Conservation (phyloP, 1,140 invertebrate species). For the Coelopa frigida region DNA sequence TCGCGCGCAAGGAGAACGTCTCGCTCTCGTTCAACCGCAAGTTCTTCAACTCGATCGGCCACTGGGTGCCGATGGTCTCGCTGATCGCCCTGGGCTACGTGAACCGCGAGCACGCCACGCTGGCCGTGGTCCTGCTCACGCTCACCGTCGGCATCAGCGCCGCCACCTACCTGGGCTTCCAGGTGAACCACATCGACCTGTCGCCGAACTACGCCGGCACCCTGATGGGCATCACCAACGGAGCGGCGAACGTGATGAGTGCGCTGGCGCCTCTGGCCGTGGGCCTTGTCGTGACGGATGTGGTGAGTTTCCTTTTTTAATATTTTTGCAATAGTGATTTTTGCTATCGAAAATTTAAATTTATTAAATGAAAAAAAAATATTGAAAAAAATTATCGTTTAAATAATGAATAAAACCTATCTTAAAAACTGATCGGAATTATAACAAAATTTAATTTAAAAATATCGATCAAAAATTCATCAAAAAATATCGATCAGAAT, state of each 20-base stretch:
- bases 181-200: slow-evolving; percentile 67
- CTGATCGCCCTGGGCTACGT: slow-evolving; percentile 59
- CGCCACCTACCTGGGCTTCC: slow-evolving; percentile 63
- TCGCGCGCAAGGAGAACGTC: slow-evolving; percentile 51
- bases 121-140: slow-evolving; percentile 56
- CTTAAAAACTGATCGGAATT: too few relatives aligned
- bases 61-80: slow-evolving; percentile 54
- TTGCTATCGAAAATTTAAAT: slow-evolving; percentile 5
- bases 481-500: too few relatives aligned
- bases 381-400: too few relatives aligned
- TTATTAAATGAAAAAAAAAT: slow-evolving; percentile 35
- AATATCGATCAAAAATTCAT: too few relatives aligned
- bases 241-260: slow-evolving; percentile 64
- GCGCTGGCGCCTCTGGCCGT: slow-evolving; percentile 62
- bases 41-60: slow-evolving; percentile 59
- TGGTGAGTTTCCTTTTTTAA: slow-evolving; percentile 46
- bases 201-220: slow-evolving; percentile 71
- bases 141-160: slow-evolving; percentile 71
- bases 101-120: slow-evolving; percentile 42
- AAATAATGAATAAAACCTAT: too few relatives aligned
- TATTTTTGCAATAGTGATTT: not conserved
- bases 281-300: slow-evolving; percentile 55
- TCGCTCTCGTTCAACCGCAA: slow-evolving; percentile 55
- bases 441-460: too few relatives aligned
- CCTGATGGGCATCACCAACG: slow-evolving; percentile 65